Conservation (phyloP, 2,113 vertebrate species). For the Zosterops borbonicus region DNA sequence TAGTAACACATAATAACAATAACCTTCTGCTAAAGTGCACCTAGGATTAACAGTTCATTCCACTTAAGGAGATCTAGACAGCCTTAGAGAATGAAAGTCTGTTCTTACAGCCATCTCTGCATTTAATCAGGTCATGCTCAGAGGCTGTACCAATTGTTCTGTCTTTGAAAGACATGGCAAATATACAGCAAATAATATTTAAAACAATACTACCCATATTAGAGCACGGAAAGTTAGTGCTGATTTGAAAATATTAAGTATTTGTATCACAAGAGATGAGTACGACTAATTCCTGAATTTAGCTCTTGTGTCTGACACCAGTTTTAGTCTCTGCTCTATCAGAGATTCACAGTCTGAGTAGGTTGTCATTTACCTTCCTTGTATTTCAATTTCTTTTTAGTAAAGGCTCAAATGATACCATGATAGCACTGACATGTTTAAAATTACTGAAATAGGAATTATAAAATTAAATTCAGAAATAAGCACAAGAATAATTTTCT, state of each 20-base stretch:
- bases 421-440: background rate
- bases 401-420: background rate
- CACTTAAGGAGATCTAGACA: slow-evolving; percentile 1
- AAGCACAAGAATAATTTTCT: background rate
- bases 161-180: background rate
- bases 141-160: background rate
- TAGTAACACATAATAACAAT: slow-evolving; percentile 1
- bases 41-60: slow-evolving; percentile 31
- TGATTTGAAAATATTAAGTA: background rate
- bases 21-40: slow-evolving; percentile 22
- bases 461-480: background rate
- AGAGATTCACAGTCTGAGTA: background rate
- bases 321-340: background rate
- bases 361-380: background rate
- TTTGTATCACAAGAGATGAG: background rate
- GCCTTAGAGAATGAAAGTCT: slow-evolving; percentile 37
- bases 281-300: background rate
- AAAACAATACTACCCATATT: background rate
- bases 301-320: background rate
- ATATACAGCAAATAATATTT: background rate
- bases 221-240: background rate
- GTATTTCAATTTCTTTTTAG: background rate
- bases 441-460: background rate
- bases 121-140: slow-evolving; percentile 8
- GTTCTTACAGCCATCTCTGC: background rate